A percentile compares a stretch with the other conserved stretches of the same genome.
phyloP scores from a whole-genome alignment of 2,113 vertebrate genomes.

The Ascaphus truei region DNA sequence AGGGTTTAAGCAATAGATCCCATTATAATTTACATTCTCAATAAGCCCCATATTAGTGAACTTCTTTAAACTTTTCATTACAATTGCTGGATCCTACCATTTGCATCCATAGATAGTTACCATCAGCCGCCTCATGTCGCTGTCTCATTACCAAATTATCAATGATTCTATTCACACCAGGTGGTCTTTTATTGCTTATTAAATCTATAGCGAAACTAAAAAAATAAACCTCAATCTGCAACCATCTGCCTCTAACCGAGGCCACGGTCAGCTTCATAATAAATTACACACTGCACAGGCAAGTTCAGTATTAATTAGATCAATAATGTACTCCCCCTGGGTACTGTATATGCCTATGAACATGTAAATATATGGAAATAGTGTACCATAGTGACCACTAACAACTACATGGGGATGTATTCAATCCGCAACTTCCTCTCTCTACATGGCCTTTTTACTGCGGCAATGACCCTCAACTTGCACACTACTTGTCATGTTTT shows the following conservation, averaged over 20 bases:
- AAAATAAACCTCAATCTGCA: slow-evolving; percentile 13
- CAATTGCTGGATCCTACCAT: no score
- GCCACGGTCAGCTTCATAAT: slow-evolving; percentile 14
- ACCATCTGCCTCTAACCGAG: slow-evolving; percentile 8
- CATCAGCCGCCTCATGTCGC: no score
- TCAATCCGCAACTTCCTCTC: neutral
- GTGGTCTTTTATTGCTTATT: slow-evolving; percentile 8
- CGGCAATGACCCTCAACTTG: neutral
- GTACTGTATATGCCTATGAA: neutral
- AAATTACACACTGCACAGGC: slow-evolving; percentile 18
- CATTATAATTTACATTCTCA: no score
- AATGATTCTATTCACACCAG: slow-evolving; percentile 22
- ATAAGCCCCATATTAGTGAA: no score
- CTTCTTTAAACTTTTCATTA: no score
- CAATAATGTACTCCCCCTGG: neutral
- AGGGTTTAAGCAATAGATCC: no score
- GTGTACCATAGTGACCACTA: neutral
- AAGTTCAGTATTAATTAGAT: slow-evolving; percentile 20
- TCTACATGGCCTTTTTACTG: neutral
- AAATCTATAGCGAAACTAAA: neutral
- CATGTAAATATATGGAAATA: slow-evolving; percentile 3
- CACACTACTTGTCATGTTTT: slow-evolving; percentile 11
- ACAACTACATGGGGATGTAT: neutral
- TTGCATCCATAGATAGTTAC: no score
- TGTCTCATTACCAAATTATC: neutral